Evolutionary conservation across 1,140 invertebrate species (phyloP).

Genomic region (Aphelenchoides besseyi): DNA sequence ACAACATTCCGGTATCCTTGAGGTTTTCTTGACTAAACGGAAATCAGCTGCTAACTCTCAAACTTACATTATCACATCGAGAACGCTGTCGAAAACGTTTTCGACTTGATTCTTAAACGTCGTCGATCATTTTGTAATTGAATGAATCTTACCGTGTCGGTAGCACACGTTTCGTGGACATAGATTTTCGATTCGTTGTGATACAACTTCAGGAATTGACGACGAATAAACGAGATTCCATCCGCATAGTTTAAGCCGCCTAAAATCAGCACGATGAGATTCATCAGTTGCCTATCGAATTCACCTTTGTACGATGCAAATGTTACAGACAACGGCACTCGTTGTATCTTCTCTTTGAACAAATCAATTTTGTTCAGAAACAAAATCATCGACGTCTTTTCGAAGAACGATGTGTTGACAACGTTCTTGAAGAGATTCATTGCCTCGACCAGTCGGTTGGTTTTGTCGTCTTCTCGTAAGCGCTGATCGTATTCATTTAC

Average conservation of each 20-base stretch:
- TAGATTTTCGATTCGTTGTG: conserved; percentile 31
- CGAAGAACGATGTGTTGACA: conserved; percentile 19
- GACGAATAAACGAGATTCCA: conserved; percentile 32
- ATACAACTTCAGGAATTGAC: conserved; percentile 39
- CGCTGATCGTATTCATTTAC: conserved; percentile 65
- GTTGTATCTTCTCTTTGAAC: conserved; percentile 19
- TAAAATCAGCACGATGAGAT: no score
- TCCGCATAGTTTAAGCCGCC: conserved; percentile 34
- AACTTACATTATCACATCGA: conserved; percentile 30
- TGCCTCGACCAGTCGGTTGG: conserved; percentile 57
- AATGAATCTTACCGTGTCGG: conserved; percentile 21
- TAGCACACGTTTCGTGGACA: conserved; percentile 27
- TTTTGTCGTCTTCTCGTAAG: conserved; percentile 62
- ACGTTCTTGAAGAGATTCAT: conserved; percentile 49
- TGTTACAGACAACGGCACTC: conserved; percentile 43
- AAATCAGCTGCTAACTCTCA: neutral
- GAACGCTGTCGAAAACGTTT: conserved; percentile 34
- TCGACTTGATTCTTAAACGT: conserved; percentile 33
- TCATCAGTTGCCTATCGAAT: no score
- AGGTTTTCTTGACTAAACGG: conserved; percentile 27
- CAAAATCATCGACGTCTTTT: conserved; percentile 6
- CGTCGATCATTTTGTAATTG: neutral
- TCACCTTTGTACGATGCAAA: conserved; percentile 61
- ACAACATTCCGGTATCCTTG: conserved; percentile 36
- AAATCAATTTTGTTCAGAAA: conserved; percentile 29